These are phyloP conservation scores for Procapra przewalskii DNA, from an alignment of 2,113 vertebrate species.

Conservation along the genomic window DNA sequence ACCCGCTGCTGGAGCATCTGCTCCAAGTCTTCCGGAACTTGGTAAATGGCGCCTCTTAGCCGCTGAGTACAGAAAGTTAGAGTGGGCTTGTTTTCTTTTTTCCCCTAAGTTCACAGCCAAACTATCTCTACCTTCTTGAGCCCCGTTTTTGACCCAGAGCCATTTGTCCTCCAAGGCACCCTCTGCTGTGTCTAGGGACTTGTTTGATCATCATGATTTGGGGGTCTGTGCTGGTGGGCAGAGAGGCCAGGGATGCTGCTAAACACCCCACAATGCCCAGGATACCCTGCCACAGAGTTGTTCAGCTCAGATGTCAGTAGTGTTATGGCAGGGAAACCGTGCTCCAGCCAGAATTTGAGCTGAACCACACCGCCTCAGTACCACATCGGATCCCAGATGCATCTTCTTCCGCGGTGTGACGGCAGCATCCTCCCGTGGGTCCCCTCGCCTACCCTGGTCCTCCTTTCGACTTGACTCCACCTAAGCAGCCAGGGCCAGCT, in stretches of 20 bases:
- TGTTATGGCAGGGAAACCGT: background rate
- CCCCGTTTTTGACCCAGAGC: background rate
- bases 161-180: background rate
- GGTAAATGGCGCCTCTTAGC: background rate
- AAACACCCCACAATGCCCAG: background rate
- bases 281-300: background rate
- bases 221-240: background rate
- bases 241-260: background rate
- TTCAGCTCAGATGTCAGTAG: background rate
- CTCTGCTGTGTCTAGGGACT: background rate
- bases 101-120: background rate
- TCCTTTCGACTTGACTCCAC: background rate
- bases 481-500: background rate
- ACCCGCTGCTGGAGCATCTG: background rate
- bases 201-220: background rate
- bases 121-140: background rate
- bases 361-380: background rate
- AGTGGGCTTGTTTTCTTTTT: background rate
- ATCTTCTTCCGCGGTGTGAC: fast-evolving
- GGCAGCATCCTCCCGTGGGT: too few species aligned
- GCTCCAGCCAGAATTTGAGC: background rate
- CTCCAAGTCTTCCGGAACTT: background rate
- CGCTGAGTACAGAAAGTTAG: background rate
- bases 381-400: fast-evolving
- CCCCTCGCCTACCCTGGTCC: background rate